These are phyloP conservation scores for Troilus luridus DNA, from an alignment of 2,888 invertebrate genomes.

Conservation along the genomic window DNA sequence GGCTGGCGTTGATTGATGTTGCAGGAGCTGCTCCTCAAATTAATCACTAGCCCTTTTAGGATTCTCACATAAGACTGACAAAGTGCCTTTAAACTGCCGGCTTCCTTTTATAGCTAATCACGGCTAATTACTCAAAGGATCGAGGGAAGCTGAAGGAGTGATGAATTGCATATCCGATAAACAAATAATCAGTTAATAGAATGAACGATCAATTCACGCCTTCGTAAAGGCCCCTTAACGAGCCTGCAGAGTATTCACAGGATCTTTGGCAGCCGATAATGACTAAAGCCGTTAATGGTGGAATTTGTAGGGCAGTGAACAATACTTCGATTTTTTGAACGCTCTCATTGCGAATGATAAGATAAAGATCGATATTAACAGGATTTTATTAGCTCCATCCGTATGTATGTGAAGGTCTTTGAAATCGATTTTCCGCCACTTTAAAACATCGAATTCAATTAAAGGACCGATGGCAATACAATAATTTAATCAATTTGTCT, in stretches of 20 bases:
- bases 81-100: neutral
- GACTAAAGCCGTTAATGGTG: neutral
- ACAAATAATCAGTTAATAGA: conserved; percentile 46
- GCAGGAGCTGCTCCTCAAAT: conserved; percentile 20
- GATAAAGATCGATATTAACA: too few species aligned
- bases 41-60: conserved; percentile 38
- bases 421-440: too few species aligned
- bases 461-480: too few species aligned
- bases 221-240: neutral
- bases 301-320: neutral
- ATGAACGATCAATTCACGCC: neutral
- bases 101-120: conserved; percentile 20
- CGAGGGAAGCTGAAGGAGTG: neutral
- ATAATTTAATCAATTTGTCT: too few species aligned
- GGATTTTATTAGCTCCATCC: too few species aligned
- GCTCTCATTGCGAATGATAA: too few species aligned
- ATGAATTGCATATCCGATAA: conserved; percentile 28
- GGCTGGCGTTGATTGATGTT: conserved; percentile 26
- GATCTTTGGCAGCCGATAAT: neutral
- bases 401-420: too few species aligned
- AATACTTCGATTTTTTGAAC: too few species aligned
- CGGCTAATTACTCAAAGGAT: conserved; percentile 17
- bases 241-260: neutral
- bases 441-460: too few species aligned
- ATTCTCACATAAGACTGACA: conserved; percentile 41